phyloP scores from a whole-genome alignment of 2,113 vertebrate genomes.

The Macroglossus sobrinus region DNA sequence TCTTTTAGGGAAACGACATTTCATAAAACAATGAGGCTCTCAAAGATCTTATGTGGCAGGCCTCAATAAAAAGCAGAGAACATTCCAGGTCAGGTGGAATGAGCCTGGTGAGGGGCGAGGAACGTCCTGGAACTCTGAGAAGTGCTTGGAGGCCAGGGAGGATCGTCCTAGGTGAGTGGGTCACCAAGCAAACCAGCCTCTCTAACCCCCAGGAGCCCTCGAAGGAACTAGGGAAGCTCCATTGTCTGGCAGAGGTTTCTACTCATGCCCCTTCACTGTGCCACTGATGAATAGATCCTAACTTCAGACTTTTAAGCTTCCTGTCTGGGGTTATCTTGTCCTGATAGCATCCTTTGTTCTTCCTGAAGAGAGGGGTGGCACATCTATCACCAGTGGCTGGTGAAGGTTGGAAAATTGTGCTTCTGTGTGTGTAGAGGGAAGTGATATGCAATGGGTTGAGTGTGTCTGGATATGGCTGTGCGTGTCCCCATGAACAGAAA shows the following conservation, averaged over 20 bases:
- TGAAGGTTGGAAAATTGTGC: background rate
- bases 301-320: background rate
- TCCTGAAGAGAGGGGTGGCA: background rate
- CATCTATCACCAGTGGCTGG: background rate
- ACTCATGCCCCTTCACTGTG: background rate
- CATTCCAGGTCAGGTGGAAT: background rate
- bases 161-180: background rate
- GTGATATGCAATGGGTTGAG: background rate
- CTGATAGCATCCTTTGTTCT: background rate
- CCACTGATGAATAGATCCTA: background rate
- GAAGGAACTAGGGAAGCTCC: background rate
- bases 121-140: background rate
- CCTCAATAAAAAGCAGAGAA: background rate
- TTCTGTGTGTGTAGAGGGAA: background rate
- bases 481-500: background rate
- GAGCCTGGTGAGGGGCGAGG: background rate
- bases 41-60: background rate
- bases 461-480: background rate
- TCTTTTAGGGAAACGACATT: background rate
- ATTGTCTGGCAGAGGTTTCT: background rate
- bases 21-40: background rate
- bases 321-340: background rate
- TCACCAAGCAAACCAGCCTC: background rate
- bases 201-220: background rate
- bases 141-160: background rate